phyloP scores from a whole-genome alignment of 2,113 vertebrate species.

The Lota lota region DNA sequence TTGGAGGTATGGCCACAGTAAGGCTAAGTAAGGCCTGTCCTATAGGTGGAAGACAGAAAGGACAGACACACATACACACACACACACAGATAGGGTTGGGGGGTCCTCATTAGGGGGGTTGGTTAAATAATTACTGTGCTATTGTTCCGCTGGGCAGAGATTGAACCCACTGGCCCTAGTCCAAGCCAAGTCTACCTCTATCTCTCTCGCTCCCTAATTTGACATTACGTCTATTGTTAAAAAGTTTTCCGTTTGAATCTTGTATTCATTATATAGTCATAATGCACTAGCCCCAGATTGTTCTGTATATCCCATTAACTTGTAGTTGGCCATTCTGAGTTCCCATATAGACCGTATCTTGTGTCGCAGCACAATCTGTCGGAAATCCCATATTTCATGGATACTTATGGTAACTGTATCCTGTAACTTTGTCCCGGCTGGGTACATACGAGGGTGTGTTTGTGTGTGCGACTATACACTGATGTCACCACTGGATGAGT shows the following conservation, averaged over 20 bases:
- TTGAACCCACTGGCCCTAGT: conserved; percentile 57
- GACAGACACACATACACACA: conserved; percentile 4
- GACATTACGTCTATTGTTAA: conserved; percentile 10
- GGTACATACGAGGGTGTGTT: neutral
- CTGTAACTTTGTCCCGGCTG: neutral
- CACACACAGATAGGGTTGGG: conserved; percentile 25
- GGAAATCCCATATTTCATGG: neutral
- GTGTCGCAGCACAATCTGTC: conserved; percentile 6
- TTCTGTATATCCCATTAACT: conserved; percentile 24
- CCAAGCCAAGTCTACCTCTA: conserved; percentile 39
- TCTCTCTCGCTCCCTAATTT: conserved; percentile 3
- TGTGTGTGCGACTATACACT: neutral
- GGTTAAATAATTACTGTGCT: conserved; percentile 67
- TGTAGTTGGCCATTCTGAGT: conserved; percentile 42
- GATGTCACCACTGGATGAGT: neutral
- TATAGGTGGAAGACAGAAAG: conserved; percentile 30
- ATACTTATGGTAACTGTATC: neutral
- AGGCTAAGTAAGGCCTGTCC: conserved; percentile 29
- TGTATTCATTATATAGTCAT: conserved; percentile 50
- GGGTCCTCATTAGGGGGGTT: conserved; percentile 64
- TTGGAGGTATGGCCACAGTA: conserved; percentile 49
- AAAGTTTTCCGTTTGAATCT: conserved; percentile 45
- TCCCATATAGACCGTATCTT: conserved; percentile 15
- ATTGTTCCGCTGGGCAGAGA: conserved; percentile 57
- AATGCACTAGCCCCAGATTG: conserved; percentile 27